Conservation (phyloP, 2,888 invertebrate species). For the Eristalinus aeneus region DNA sequence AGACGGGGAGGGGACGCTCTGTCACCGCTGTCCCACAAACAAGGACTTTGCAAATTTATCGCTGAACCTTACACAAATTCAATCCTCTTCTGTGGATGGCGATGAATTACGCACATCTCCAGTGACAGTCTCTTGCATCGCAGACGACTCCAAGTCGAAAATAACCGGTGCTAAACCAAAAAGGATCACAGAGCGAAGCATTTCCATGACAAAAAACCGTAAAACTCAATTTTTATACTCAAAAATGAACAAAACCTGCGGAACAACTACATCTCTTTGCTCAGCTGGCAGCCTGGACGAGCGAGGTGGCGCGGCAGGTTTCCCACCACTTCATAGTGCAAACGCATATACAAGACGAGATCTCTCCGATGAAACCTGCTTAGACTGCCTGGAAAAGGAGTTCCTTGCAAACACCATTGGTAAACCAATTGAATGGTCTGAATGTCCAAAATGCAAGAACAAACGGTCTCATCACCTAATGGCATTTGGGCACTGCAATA, state of each 20-base stretch:
- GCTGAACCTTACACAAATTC: constrained; percentile 78
- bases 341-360: constrained; percentile 68
- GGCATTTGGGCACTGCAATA: constrained; percentile 54
- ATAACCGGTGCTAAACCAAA: constrained; percentile 79
- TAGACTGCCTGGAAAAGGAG: constrained; percentile 79
- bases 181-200: constrained; percentile 74
- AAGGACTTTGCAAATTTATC: constrained; percentile 78
- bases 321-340: constrained; percentile 58
- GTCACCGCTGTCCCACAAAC: constrained; percentile 74
- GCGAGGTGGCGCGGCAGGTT: constrained; percentile 74
- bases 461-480: constrained; percentile 72
- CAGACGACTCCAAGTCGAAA: constrained; percentile 55
- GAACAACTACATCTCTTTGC: constrained; percentile 49
- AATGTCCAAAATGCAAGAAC: constrained; percentile 77
- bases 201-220: constrained; percentile 63
- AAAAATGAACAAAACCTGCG: constrained; percentile 54
- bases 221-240: constrained; percentile 52
- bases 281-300: constrained; percentile 76
- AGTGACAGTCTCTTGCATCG: constrained; percentile 54
- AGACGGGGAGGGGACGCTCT: constrained; percentile 72
- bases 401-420: constrained; percentile 79
- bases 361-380: constrained; percentile 77
- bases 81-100: constrained; percentile 54
- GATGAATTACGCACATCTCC: constrained; percentile 55
- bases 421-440: constrained; percentile 76